Conservation (phyloP, 2,797 vertebrate species). For the Decapterus maruadsi region DNA sequence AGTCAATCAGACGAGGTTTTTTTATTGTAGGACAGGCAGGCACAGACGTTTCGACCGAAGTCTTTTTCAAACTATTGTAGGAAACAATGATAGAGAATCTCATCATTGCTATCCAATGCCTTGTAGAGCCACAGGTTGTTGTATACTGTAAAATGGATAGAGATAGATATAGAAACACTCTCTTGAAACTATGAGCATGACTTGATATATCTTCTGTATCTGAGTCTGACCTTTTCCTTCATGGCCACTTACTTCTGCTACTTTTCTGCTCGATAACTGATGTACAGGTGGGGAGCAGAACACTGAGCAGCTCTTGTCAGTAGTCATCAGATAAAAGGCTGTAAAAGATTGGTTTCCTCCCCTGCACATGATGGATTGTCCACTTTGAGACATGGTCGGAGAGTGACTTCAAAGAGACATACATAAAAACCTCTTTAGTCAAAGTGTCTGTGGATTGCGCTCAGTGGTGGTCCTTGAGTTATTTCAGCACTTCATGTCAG, state of each 20-base stretch:
- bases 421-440: constrained; percentile 25
- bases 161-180: not conserved
- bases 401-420: constrained; percentile 29
- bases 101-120: no score
- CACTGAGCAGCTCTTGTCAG: not conserved
- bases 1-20: no score
- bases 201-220: constrained; percentile 7
- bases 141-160: no score
- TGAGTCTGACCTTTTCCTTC: not conserved
- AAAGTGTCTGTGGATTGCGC: constrained; percentile 9
- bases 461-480: constrained; percentile 28
- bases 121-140: no score
- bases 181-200: not conserved
- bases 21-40: no score
- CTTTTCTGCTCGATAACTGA: constrained; percentile 5
- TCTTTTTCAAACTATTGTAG: no score
- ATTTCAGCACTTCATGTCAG: constrained; percentile 43
- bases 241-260: not conserved
- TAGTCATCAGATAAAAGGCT: constrained; percentile 3
- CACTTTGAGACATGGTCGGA: constrained; percentile 7
- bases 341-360: constrained; percentile 1
- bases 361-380: constrained; percentile 21
- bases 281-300: not conserved
- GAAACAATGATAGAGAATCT: no score
- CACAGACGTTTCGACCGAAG: no score